Evolutionary conservation across 1,140 invertebrate species (phyloP).

Genomic region (Alviniconcha marisindica): DNA sequence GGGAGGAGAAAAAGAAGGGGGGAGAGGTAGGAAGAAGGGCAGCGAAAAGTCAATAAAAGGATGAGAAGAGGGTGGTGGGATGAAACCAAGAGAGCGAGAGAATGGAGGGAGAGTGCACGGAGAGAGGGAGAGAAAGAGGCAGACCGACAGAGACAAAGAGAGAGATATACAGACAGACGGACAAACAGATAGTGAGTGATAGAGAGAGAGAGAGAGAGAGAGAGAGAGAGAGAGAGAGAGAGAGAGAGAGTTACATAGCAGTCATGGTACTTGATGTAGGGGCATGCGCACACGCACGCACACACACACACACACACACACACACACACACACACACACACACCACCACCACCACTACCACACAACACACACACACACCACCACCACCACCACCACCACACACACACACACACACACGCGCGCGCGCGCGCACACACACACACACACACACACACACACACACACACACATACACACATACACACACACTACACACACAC

Average conservation of each 20-base stretch:
- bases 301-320: too few species aligned
- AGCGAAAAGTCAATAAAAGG: background rate
- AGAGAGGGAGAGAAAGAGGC: background rate
- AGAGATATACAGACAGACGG: background rate
- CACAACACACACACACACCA: too few species aligned
- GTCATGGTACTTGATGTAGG: too few species aligned
- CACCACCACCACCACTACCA: too few species aligned
- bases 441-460: too few species aligned
- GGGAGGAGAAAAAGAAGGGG: background rate
- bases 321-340: too few species aligned
- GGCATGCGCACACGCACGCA: too few species aligned
- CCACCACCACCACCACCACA: too few species aligned
- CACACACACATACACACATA: background rate
- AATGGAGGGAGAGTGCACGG: background rate
- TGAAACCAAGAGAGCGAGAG: background rate
- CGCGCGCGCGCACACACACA: too few species aligned
- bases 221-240: background rate
- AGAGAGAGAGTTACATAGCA: background rate
- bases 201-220: background rate
- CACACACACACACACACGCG: too few species aligned
- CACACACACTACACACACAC: background rate
- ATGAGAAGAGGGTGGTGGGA: background rate
- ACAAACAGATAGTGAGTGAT: background rate
- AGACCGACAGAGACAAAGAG: background rate
- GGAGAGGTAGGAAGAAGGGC: background rate